phyloP scores from a whole-genome alignment of 2,888 invertebrate genomes.

The Phyllotreta cruciferae region DNA sequence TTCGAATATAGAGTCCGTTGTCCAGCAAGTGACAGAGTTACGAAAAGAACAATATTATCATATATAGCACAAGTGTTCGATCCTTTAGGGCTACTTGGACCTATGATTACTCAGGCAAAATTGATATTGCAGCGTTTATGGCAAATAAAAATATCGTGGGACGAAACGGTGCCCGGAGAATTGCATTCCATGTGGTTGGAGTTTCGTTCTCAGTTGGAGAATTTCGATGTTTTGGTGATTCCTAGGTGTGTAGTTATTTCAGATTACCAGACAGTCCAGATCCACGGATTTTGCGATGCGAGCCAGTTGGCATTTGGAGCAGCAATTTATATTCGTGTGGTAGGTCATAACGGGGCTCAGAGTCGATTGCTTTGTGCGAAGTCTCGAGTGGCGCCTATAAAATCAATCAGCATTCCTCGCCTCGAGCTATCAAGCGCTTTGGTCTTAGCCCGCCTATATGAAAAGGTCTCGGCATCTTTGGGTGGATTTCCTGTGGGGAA shows the following conservation, averaged over 20 bases:
- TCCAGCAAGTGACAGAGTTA: background rate
- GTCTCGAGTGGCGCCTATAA: slow-evolving; percentile 40
- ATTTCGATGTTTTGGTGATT: no score
- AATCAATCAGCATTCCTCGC: slow-evolving; percentile 37
- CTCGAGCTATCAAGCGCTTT: slow-evolving; percentile 39
- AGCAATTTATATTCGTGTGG: no score
- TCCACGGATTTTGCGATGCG: background rate
- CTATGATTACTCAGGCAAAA: no score
- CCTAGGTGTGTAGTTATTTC: no score
- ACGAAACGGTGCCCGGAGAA: no score
- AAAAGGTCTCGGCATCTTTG: slow-evolving; percentile 1
- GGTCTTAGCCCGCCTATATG: slow-evolving; percentile 12
- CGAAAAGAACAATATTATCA: slow-evolving; percentile 27
- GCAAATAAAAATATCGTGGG: no score
- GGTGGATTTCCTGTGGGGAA: background rate
- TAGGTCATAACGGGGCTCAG: no score
- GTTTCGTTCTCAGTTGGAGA: no score
- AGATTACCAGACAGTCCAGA: no score
- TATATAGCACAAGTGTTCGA: slow-evolving; percentile 23
- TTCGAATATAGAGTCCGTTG: slow-evolving; percentile 15
- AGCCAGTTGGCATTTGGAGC: no score
- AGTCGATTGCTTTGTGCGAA: slow-evolving; percentile 33
- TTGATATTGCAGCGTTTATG: no score
- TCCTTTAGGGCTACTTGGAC: slow-evolving; percentile 13
- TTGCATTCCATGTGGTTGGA: no score